Evolutionary conservation across 2,888 invertebrate species (phyloP).

Genomic region (Metallyticus violacea): DNA sequence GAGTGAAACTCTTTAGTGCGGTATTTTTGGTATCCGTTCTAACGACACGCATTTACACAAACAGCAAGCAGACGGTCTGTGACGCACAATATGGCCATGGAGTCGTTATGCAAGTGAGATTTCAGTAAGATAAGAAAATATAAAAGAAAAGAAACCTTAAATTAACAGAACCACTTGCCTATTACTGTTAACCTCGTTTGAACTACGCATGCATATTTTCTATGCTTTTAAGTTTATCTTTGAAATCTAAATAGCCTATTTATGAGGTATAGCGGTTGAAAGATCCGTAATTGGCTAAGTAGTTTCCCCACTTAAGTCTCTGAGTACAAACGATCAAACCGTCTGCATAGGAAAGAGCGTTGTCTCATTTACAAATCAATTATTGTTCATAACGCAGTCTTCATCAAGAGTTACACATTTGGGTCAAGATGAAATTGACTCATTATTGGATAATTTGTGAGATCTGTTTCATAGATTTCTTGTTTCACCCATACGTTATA

Average conservation of each 20-base stretch:
- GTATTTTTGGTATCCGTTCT: not conserved
- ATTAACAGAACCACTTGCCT: not conserved
- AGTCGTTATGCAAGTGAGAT: not conserved
- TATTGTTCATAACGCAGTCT: not conserved
- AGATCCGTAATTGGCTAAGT: not conserved
- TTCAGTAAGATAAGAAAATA: not conserved
- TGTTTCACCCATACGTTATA: too few species aligned
- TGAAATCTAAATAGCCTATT: not conserved
- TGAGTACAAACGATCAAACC: not conserved
- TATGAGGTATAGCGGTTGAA: not conserved
- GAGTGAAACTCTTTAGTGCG: not conserved
- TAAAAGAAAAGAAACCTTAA: not conserved
- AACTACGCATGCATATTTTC: not conserved
- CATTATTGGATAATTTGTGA: too few species aligned
- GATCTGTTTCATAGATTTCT: too few species aligned
- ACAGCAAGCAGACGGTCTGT: not conserved
- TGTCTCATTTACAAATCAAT: too few species aligned
- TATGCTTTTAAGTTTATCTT: not conserved
- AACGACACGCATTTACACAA: not conserved
- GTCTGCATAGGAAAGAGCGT: too few species aligned
- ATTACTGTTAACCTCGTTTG: not conserved
- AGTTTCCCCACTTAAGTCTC: not conserved
- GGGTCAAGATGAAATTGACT: too few species aligned
- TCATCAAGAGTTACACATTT: too few species aligned
- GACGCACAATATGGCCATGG: not conserved